Evolutionary conservation across 2,797 vertebrate species (phyloP).

Genomic region (Mormyrus proboscirostris): DNA sequence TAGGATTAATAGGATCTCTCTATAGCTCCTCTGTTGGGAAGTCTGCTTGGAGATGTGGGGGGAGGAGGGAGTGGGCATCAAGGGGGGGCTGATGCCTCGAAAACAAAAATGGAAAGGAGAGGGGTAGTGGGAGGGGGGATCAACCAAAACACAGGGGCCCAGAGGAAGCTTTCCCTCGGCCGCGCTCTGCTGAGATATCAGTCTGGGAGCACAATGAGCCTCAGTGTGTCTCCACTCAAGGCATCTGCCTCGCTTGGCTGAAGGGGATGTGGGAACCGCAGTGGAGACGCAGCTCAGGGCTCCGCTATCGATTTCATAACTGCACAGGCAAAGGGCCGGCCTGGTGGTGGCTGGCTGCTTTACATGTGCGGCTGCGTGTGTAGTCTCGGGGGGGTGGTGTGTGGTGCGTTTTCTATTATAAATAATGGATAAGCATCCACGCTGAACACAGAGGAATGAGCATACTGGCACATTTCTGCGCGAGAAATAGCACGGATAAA

Average conservation of each 20-base stretch:
- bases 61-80: constrained; percentile 26
- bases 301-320: constrained; percentile 38
- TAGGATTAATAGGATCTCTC: constrained; percentile 61
- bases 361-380: background rate
- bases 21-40: constrained; percentile 50
- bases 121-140: constrained; percentile 3
- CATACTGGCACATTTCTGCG: background rate
- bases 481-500: background rate
- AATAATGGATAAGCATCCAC: constrained; percentile 29
- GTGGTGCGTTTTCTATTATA: constrained; percentile 15
- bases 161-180: constrained; percentile 24
- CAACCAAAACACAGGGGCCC: constrained; percentile 10
- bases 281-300: constrained; percentile 15
- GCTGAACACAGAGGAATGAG: constrained; percentile 14
- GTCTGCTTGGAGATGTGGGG: constrained; percentile 21
- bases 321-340: constrained; percentile 8
- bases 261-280: background rate
- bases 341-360: background rate
- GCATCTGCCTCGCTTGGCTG: constrained; percentile 23
- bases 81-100: constrained; percentile 22
- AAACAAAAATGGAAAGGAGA: constrained; percentile 35
- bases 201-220: constrained; percentile 24
- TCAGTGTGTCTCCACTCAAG: constrained; percentile 25
- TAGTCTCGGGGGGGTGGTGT: background rate
- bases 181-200: constrained; percentile 15